A percentile compares a stretch with the other conserved stretches of the same genome.
Conservation (phyloP, 2,113 vertebrate species). For the Triplophysa siluroides region DNA sequence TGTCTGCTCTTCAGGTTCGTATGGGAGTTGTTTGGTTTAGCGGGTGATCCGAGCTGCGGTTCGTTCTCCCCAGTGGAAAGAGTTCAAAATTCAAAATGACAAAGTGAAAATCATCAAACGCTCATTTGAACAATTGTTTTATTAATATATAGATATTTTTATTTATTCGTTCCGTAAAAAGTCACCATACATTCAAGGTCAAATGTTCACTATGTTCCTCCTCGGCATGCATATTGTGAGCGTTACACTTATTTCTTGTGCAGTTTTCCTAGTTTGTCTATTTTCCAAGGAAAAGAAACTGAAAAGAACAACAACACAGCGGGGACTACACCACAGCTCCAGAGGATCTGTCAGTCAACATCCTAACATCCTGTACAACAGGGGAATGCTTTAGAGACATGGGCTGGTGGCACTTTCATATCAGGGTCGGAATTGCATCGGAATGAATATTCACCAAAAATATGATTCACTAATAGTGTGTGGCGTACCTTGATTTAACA, state of each 20-base stretch:
- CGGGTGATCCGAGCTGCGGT: not conserved
- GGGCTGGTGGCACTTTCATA: slow-evolving; percentile 8
- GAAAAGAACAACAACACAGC: slow-evolving; percentile 50
- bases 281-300: slow-evolving; percentile 55
- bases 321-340: slow-evolving; percentile 48
- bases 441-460: not conserved
- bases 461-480: not conserved
- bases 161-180: slow-evolving; percentile 82
- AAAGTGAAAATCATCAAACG: slow-evolving; percentile 65
- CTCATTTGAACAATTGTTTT: slow-evolving; percentile 75
- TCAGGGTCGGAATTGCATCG: not conserved
- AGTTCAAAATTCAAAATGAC: slow-evolving; percentile 33
- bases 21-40: not conserved
- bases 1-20: not conserved
- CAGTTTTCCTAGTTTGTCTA: slow-evolving; percentile 58
- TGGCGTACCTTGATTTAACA: no score
- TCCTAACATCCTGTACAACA: slow-evolving; percentile 21
- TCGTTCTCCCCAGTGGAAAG: slow-evolving; percentile 9
- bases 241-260: slow-evolving; percentile 63
- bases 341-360: slow-evolving; percentile 48
- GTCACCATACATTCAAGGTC: slow-evolving; percentile 83
- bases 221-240: slow-evolving; percentile 79
- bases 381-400: slow-evolving; percentile 19
- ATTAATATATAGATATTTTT: slow-evolving; percentile 83
- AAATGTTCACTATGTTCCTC: slow-evolving; percentile 73